Evolutionary conservation across 2,888 invertebrate genomes (phyloP).

Genomic region (Melikaiella ostensackeni): DNA sequence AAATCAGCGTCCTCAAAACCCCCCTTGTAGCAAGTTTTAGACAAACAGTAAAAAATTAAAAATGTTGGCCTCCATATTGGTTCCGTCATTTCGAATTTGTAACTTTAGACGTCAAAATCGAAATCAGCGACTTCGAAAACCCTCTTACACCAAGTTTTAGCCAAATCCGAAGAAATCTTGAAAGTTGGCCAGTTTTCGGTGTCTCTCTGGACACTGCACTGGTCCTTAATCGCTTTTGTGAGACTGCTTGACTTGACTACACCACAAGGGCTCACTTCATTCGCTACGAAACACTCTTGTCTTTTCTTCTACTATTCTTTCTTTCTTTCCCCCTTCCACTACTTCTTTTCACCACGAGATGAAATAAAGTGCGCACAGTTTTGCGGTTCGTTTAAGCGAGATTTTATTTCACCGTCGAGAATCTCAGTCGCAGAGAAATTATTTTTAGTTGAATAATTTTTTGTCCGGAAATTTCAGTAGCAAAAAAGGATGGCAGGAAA

Average conservation of each 20-base stretch:
- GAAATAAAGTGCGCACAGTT: constrained; percentile 30
- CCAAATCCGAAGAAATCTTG: too few relatives aligned
- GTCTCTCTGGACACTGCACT: too few relatives aligned
- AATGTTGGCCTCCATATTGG: too few relatives aligned
- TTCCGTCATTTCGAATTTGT: too few relatives aligned
- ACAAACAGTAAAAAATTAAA: too few relatives aligned
- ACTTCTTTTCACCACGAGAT: constrained; percentile 6
- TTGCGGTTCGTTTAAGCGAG: constrained; percentile 31
- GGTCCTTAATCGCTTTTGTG: constrained; percentile 35
- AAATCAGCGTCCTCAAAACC: too few relatives aligned
- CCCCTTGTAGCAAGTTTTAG: too few relatives aligned
- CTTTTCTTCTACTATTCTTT: constrained; percentile 21
- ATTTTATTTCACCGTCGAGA: constrained; percentile 22
- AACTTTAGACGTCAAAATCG: too few relatives aligned
- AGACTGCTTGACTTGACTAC: constrained; percentile 37
- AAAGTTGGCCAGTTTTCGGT: too few relatives aligned
- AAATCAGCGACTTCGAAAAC: too few relatives aligned
- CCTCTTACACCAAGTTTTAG: too few relatives aligned
- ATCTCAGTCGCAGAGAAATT: background rate
- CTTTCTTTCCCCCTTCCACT: background rate
- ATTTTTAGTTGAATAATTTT: background rate
- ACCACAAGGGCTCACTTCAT: constrained; percentile 31
- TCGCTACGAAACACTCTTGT: constrained; percentile 26
- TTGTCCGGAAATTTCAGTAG: background rate
- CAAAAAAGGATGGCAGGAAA: background rate